These are phyloP conservation scores for Acromyrmex charruanus DNA, from an alignment of 1,140 invertebrate genomes.

Conservation along the genomic window DNA sequence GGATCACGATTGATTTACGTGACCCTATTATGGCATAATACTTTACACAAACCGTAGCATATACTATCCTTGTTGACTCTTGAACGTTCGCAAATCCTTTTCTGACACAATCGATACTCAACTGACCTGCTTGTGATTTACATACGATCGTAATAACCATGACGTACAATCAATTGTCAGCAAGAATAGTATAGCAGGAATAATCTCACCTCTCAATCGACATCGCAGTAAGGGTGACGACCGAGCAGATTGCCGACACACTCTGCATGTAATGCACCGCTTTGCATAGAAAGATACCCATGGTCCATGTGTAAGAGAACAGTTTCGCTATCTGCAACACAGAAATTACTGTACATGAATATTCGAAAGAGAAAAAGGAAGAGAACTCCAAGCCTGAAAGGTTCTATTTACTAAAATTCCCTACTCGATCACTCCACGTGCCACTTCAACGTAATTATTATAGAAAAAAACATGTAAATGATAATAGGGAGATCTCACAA, in stretches of 20 bases:
- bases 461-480: not conserved
- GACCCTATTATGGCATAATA: not conserved
- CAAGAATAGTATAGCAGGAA: slow-evolving; percentile 4
- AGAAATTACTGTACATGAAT: slow-evolving; percentile 41
- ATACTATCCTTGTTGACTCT: not conserved
- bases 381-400: not conserved
- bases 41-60: not conserved
- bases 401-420: not conserved
- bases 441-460: not conserved
- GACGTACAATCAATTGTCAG: not conserved
- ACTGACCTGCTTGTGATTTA: not conserved
- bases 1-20: not conserved
- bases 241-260: slow-evolving; percentile 92
- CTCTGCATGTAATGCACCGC: slow-evolving; percentile 92
- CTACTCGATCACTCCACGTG: not conserved
- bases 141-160: slow-evolving; percentile 7
- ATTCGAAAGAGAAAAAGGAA: not conserved
- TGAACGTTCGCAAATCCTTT: not conserved
- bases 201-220: slow-evolving; percentile 91
- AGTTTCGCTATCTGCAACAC: slow-evolving; percentile 90
- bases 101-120: not conserved
- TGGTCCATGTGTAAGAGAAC: slow-evolving; percentile 92
- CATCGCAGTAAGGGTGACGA: slow-evolving; percentile 92
- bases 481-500: not conserved
- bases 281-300: slow-evolving; percentile 91